These are phyloP conservation scores for Lophius americanus DNA, from an alignment of 2,797 vertebrate species.

Conservation along the genomic window DNA sequence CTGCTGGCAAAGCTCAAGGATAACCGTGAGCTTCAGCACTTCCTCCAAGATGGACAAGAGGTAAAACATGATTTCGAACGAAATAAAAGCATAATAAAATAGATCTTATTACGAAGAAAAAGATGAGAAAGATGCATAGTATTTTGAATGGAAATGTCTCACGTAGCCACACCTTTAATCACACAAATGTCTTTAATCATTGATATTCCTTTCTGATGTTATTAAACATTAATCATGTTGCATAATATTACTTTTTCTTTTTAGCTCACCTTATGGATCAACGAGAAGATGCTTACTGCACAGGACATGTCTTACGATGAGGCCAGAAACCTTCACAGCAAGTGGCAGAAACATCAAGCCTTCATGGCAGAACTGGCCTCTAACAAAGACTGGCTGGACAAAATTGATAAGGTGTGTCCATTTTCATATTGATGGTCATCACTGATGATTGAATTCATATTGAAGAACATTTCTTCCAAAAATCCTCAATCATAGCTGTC, in stretches of 20 bases:
- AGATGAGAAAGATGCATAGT: neutral
- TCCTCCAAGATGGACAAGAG: constrained; percentile 96
- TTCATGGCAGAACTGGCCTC: constrained; percentile 94
- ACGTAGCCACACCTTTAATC: neutral
- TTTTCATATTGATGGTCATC: neutral
- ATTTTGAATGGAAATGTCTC: neutral
- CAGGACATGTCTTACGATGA: constrained; percentile 96
- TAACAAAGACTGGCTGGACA: constrained; percentile 95
- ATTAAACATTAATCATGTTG: neutral
- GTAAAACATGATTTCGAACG: constrained; percentile 67
- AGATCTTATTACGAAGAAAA: neutral
- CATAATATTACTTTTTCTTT: constrained; percentile 2
- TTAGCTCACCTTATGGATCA: constrained; percentile 93
- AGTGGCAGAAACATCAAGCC: constrained; percentile 97
- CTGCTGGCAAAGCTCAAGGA: constrained; percentile 89
- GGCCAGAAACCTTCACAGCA: constrained; percentile 92
- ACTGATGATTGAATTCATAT: neutral
- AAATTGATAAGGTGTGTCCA: constrained; percentile 87
- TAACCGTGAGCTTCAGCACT: constrained; percentile 93
- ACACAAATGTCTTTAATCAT: neutral
- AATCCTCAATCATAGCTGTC: neutral
- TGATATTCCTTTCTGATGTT: neutral
- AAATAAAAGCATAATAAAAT: neutral
- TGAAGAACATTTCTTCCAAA: too few species aligned
- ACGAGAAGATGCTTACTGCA: constrained; percentile 95